Evolutionary conservation across 2,113 vertebrate species (phyloP).

Genomic region (Charina bottae): DNA sequence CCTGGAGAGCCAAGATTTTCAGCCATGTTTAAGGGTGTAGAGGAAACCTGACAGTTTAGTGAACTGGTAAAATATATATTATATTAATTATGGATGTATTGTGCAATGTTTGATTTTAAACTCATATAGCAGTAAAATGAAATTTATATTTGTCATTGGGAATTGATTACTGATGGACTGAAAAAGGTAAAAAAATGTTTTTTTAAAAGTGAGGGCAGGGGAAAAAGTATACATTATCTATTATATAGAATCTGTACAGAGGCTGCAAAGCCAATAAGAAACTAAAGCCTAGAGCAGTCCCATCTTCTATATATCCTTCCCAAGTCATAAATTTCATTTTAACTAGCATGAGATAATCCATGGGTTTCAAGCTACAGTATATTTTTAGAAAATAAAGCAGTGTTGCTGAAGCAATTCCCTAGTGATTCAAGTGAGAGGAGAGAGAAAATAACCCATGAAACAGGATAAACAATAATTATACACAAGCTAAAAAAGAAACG

Average conservation of each 20-base stretch:
- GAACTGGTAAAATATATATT: too few species aligned
- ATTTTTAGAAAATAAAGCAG: constrained; percentile 61
- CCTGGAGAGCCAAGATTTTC: too few species aligned
- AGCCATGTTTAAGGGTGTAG: too few species aligned
- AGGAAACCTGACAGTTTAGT: too few species aligned
- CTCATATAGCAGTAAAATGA: too few species aligned
- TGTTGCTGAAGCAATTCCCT: constrained; percentile 60
- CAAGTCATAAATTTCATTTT: constrained; percentile 50
- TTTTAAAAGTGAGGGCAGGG: neutral
- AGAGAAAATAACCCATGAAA: constrained; percentile 58
- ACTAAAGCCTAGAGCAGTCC: neutral
- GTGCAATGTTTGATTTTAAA: too few species aligned
- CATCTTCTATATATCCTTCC: neutral
- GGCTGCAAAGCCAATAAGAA: neutral
- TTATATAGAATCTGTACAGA: neutral
- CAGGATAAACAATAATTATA: constrained; percentile 64
- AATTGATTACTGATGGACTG: neutral
- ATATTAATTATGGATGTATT: too few species aligned
- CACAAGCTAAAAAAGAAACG: constrained; percentile 60
- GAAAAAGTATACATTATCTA: neutral
- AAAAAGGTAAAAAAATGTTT: neutral
- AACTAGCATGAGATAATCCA: constrained; percentile 36
- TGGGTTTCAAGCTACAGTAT: constrained; percentile 47
- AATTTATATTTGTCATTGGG: neutral
- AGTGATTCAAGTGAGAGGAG: constrained; percentile 45